These are phyloP conservation scores for Labia minor DNA, from an alignment of 2,888 invertebrate genomes.

Conservation along the genomic window DNA sequence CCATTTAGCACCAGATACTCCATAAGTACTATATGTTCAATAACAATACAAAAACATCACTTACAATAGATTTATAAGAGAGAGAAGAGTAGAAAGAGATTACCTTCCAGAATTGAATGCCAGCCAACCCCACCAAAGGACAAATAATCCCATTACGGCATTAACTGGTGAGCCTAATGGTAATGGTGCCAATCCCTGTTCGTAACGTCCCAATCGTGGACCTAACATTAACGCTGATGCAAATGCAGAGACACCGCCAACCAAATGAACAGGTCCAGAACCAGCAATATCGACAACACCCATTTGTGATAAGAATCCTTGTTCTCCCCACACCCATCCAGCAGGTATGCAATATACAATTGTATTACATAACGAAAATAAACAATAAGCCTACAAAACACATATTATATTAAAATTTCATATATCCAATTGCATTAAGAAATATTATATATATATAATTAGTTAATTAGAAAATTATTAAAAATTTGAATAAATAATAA, in stretches of 20 bases:
- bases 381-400: slow-evolving; percentile 55
- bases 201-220: slow-evolving; percentile 75
- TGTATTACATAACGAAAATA: slow-evolving; percentile 82
- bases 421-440: too few relatives aligned
- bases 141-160: slow-evolving; percentile 82
- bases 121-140: slow-evolving; percentile 95
- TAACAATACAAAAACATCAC: slow-evolving; percentile 8
- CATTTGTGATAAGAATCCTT: slow-evolving; percentile 70
- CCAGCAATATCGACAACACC: slow-evolving; percentile 91
- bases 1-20: slow-evolving; percentile 75
- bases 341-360: slow-evolving; percentile 85
- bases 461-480: too few relatives aligned
- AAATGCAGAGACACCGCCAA: slow-evolving; percentile 64
- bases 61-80: background rate
- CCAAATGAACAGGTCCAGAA: slow-evolving; percentile 80
- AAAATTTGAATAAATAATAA: background rate
- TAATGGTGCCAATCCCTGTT: slow-evolving; percentile 59
- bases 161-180: slow-evolving; percentile 83
- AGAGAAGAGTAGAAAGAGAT: background rate
- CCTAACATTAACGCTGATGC: slow-evolving; percentile 84
- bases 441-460: too few relatives aligned
- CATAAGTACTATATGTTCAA: slow-evolving; percentile 40
- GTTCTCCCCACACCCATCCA: slow-evolving; percentile 85
- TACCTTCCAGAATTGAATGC: slow-evolving; percentile 84
- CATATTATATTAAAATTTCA: background rate